Conservation (phyloP, 2,113 vertebrate genomes). For the Dromiciops gliroides region DNA sequence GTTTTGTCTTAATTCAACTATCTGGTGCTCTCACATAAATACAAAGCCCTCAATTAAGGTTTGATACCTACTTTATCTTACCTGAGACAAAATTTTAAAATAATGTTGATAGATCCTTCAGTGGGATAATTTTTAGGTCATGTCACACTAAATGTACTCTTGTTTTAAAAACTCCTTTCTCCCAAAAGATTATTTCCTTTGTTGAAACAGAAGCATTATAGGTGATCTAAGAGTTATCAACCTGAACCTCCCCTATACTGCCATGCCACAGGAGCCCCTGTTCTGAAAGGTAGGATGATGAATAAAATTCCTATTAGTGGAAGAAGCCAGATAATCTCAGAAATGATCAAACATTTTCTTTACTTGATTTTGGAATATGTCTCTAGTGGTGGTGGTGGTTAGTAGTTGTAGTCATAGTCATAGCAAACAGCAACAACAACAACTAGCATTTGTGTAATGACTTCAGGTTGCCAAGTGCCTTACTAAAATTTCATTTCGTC, state of each 20-base stretch:
- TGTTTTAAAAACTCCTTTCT: slow-evolving; percentile 9
- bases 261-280: background rate
- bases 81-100: background rate
- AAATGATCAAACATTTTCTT: no score
- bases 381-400: no score
- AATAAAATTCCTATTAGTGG: background rate
- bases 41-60: slow-evolving; percentile 8
- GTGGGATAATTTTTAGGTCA: background rate
- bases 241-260: background rate
- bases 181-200: background rate
- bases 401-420: no score
- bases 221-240: background rate
- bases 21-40: slow-evolving; percentile 25
- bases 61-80: background rate
- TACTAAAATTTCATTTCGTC: no score
- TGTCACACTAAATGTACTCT: background rate
- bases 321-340: background rate
- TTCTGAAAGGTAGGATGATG: background rate
- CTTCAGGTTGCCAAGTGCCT: no score
- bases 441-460: background rate
- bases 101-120: background rate
- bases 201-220: background rate
- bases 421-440: no score
- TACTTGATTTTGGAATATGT: no score
- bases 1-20: slow-evolving; percentile 60